A percentile compares a stretch with the other conserved stretches of the same genome.
Conservation (phyloP, 2,113 vertebrate genomes). For the Entelurus aequoreus region DNA sequence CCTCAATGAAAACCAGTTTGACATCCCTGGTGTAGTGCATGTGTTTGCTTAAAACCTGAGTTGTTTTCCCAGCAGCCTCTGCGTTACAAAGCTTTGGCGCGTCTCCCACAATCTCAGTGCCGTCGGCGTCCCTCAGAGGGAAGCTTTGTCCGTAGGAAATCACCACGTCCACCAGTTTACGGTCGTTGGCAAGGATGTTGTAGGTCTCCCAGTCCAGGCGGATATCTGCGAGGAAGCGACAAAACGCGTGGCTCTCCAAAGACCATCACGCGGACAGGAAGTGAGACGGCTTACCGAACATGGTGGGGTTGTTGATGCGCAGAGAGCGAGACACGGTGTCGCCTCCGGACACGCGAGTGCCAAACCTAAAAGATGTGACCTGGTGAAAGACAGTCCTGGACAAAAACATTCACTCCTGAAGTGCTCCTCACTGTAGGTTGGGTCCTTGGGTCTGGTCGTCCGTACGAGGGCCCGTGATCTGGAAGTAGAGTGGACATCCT, state of each 20-base stretch:
- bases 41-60: slow-evolving; percentile 11
- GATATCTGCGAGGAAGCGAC: slow-evolving; percentile 73
- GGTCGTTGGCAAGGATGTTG: slow-evolving; percentile 61
- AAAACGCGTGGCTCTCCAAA: not conserved
- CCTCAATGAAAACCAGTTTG: too few relatives aligned
- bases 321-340: slow-evolving; percentile 75
- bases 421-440: slow-evolving; percentile 71
- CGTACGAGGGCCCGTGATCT: slow-evolving; percentile 72
- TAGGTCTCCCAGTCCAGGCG: slow-evolving; percentile 86
- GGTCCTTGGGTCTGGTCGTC: slow-evolving; percentile 67
- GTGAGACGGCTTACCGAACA: slow-evolving; percentile 73
- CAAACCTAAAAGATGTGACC: slow-evolving; percentile 74
- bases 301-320: slow-evolving; percentile 82
- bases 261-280: not conserved
- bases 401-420: not conserved
- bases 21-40: too few relatives aligned
- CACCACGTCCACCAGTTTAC: slow-evolving; percentile 78
- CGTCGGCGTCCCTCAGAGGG: slow-evolving; percentile 67
- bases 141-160: slow-evolving; percentile 77
- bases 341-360: slow-evolving; percentile 82
- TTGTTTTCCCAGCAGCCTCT: slow-evolving; percentile 39
- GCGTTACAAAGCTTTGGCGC: not conserved
- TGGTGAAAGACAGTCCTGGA: not conserved
- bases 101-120: slow-evolving; percentile 55
- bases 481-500: slow-evolving; percentile 87